Conservation (phyloP, 2,888 invertebrate genomes). For the Meteorus colon region DNA sequence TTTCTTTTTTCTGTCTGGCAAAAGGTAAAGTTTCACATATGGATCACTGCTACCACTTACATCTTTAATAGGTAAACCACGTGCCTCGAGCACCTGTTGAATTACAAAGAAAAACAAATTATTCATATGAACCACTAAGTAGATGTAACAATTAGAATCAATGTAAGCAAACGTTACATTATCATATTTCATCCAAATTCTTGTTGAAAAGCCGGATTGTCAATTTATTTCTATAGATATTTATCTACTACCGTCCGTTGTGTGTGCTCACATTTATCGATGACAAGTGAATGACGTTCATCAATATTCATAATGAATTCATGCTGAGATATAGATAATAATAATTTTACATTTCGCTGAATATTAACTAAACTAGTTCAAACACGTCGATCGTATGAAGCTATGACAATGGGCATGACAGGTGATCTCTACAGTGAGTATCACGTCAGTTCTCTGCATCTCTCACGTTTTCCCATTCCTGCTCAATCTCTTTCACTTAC, state of each 20-base stretch:
- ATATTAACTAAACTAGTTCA: slow-evolving; percentile 52
- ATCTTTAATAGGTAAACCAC: slow-evolving; percentile 88
- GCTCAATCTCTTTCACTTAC: background rate
- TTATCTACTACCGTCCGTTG: slow-evolving; percentile 12
- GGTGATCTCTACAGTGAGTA: background rate
- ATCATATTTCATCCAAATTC: background rate
- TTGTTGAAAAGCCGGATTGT: background rate
- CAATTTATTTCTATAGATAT: slow-evolving; percentile 23
- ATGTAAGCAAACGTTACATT: slow-evolving; percentile 17
- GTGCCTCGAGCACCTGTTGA: slow-evolving; percentile 81
- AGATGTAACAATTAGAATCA: background rate
- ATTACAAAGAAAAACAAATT: slow-evolving; percentile 8
- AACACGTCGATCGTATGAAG: slow-evolving; percentile 48
- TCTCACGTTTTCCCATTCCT: background rate
- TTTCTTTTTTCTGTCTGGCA: slow-evolving; percentile 90
- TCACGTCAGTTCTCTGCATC: background rate
- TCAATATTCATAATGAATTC: slow-evolving; percentile 53
- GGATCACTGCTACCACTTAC: slow-evolving; percentile 90
- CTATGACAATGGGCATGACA: background rate
- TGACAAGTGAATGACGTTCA: slow-evolving; percentile 43
- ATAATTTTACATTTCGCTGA: slow-evolving; percentile 42
- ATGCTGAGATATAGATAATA: slow-evolving; percentile 44
- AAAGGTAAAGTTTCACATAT: slow-evolving; percentile 88
- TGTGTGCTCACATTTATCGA: background rate
- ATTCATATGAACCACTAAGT: slow-evolving; percentile 1